A percentile compares a stretch with the other conserved stretches of the same genome.
These are phyloP conservation scores for Drosophila sordidula DNA, from an alignment of 2,888 invertebrate species.

Conservation along the genomic window DNA sequence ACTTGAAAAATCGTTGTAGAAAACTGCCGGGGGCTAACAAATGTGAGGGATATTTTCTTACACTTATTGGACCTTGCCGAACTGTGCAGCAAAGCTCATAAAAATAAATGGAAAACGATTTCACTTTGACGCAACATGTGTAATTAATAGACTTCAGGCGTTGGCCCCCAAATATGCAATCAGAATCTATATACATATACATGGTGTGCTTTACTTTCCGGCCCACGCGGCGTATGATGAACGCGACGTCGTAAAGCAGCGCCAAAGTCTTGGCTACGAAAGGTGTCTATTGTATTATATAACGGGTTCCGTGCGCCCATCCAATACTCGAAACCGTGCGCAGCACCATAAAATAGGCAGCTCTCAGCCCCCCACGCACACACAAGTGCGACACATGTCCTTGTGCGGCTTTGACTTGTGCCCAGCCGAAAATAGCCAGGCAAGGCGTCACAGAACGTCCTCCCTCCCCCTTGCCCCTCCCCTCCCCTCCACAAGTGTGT, in stretches of 20 bases:
- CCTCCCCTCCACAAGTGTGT: slow-evolving; percentile 49
- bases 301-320: slow-evolving; percentile 43
- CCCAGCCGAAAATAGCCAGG: slow-evolving; percentile 65
- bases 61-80: slow-evolving; percentile 46
- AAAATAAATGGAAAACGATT: slow-evolving; percentile 72
- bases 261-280: slow-evolving; percentile 43
- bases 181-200: slow-evolving; percentile 6
- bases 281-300: slow-evolving; percentile 76
- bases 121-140: slow-evolving; percentile 68
- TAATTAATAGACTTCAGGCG: slow-evolving; percentile 69
- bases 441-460: slow-evolving; percentile 5
- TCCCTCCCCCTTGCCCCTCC: not conserved
- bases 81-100: slow-evolving; percentile 46
- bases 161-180: slow-evolving; percentile 13
- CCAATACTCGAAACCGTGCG: slow-evolving; percentile 30
- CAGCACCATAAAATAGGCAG: slow-evolving; percentile 45
- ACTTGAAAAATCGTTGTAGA: slow-evolving; percentile 55
- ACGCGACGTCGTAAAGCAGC: slow-evolving; percentile 48
- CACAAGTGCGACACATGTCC: slow-evolving; percentile 68
- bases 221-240: slow-evolving; percentile 55
- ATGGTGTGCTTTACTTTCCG: not conserved
- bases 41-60: slow-evolving; percentile 46
- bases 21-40: slow-evolving; percentile 56
- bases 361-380: not conserved
- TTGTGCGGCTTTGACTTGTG: slow-evolving; percentile 70